A percentile compares a stretch with the other conserved stretches of the same genome.
phyloP scores from a whole-genome alignment of 2,113 vertebrate species.

The Mesoclemmys tuberculata region DNA sequence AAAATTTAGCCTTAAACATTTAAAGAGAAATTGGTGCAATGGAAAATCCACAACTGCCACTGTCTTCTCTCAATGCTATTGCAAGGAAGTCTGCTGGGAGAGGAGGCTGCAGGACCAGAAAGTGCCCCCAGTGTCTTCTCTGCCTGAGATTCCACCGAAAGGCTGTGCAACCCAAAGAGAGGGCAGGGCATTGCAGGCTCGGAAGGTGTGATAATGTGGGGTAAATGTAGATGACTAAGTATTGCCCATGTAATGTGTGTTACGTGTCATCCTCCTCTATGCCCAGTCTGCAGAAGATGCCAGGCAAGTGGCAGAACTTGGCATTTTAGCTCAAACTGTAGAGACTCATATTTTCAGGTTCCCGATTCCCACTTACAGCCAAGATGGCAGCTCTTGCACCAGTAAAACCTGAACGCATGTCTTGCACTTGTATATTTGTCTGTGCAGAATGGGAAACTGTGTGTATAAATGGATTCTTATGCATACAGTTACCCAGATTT shows the following conservation, averaged over 20 bases:
- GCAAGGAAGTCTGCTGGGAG: background rate
- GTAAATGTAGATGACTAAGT: background rate
- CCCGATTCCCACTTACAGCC: background rate
- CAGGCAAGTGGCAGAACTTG: background rate
- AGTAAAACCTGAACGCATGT: background rate
- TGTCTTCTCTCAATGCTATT: background rate
- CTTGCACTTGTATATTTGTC: background rate
- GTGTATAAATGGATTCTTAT: background rate
- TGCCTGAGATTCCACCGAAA: background rate
- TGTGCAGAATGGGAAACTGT: background rate
- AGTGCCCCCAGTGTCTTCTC: background rate
- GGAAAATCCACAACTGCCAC: fast-evolving
- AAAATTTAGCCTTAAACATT: background rate
- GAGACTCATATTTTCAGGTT: background rate
- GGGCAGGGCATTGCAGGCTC: background rate
- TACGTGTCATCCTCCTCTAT: background rate
- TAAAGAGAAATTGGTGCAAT: background rate
- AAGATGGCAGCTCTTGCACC: background rate
- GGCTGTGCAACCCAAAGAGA: fast-evolving
- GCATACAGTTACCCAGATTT: background rate
- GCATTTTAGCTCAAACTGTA: background rate
- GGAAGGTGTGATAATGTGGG: background rate
- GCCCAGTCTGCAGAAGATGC: no score
- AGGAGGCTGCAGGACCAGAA: background rate
- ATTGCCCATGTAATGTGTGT: background rate